Conservation (phyloP, 2,113 vertebrate species). For the Toxotes chatareus region DNA sequence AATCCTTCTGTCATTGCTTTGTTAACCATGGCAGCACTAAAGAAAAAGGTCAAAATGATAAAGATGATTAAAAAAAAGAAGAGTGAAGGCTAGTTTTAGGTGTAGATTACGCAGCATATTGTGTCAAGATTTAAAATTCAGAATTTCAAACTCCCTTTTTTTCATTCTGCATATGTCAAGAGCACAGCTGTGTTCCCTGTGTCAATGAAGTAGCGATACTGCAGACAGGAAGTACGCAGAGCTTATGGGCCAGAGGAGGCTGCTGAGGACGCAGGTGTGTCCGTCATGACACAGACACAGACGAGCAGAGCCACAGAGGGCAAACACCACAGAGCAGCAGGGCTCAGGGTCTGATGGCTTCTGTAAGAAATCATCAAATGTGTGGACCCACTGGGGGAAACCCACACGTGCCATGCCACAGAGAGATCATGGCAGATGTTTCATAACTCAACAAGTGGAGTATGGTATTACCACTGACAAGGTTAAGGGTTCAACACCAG, state of each 20-base stretch:
- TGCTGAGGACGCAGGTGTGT: conserved; percentile 86
- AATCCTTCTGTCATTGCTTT: conserved; percentile 38
- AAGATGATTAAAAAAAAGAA: not conserved
- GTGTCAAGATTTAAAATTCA: not conserved
- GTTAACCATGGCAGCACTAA: not conserved
- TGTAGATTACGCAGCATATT: not conserved
- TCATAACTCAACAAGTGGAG: conserved; percentile 35
- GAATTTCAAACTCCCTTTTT: not conserved
- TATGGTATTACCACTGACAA: not conserved
- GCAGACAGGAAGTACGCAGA: conserved; percentile 54
- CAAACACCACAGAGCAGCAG: conserved; percentile 54
- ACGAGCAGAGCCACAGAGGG: conserved; percentile 31
- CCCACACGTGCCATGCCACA: conserved; percentile 25
- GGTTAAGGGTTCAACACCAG: not conserved
- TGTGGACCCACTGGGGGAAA: conserved; percentile 70
- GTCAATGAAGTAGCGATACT: conserved; percentile 1
- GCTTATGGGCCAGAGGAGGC: conserved; percentile 13
- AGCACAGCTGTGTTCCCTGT: conserved; percentile 10
- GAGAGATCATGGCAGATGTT: conserved; percentile 28
- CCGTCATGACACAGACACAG: conserved; percentile 75
- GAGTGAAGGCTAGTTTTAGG: not conserved
- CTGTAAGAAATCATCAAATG: conserved; percentile 63
- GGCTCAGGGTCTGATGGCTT: conserved; percentile 38
- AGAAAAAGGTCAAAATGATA: not conserved
- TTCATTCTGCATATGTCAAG: not conserved